These are phyloP conservation scores for Vulpes ferrilata DNA, from an alignment of 2,113 vertebrate species.

Conservation along the genomic window DNA sequence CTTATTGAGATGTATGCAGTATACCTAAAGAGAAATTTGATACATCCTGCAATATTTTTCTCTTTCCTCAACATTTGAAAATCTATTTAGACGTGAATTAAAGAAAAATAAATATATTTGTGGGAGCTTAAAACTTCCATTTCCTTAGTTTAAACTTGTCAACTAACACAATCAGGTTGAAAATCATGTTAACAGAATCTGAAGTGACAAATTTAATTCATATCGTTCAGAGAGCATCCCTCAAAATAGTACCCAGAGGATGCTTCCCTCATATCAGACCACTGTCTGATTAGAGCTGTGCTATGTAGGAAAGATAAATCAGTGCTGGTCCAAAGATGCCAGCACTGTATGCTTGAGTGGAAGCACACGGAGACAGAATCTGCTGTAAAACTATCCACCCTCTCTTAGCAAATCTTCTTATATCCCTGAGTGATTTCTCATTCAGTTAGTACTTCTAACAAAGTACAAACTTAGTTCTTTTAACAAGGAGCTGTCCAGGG, in stretches of 20 bases:
- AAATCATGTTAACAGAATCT: neutral
- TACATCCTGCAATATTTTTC: neutral
- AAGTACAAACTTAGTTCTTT: neutral
- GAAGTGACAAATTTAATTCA: constrained; percentile 31
- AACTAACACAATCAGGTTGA: neutral
- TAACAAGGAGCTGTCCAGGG: neutral
- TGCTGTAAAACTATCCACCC: neutral
- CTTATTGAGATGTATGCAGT: neutral
- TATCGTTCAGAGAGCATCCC: neutral
- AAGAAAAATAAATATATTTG: neutral
- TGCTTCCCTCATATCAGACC: neutral
- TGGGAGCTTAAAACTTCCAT: neutral
- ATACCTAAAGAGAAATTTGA: constrained; percentile 24
- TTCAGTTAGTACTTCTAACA: neutral
- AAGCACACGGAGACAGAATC: neutral
- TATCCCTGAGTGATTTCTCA: neutral
- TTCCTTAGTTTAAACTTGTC: neutral
- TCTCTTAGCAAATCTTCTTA: neutral
- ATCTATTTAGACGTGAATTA: neutral
- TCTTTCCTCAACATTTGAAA: constrained; percentile 35
- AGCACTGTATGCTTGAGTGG: neutral
- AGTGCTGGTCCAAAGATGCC: neutral
- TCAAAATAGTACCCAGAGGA: neutral
- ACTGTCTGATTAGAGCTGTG: neutral
- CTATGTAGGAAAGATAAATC: neutral